Evolutionary conservation across 1,140 invertebrate species (phyloP).

Genomic region (Pantala flavescens): DNA sequence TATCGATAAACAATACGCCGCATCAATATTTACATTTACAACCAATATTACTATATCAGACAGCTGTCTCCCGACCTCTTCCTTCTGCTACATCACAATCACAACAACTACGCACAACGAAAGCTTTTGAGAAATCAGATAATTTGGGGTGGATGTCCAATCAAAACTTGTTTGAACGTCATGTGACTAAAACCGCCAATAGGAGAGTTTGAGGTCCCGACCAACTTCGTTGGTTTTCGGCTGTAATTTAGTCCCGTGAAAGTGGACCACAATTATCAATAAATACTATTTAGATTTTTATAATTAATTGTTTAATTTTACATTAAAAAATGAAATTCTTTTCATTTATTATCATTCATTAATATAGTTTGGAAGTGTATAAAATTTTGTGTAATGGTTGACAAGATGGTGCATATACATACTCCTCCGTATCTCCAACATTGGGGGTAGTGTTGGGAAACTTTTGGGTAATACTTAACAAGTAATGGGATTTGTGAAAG

Average conservation of each 20-base stretch:
- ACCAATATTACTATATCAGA: not conserved
- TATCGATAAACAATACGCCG: conserved; percentile 1
- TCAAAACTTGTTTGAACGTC: not conserved
- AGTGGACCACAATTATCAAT: too few species aligned
- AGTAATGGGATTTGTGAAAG: not conserved
- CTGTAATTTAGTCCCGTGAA: too few species aligned
- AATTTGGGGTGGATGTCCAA: not conserved
- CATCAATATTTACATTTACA: conserved; percentile 6
- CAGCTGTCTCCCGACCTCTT: not conserved
- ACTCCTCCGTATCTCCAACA: not conserved
- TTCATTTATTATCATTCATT: not conserved
- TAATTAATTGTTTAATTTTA: not conserved
- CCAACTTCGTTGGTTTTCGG: not conserved
- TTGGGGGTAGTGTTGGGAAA: not conserved
- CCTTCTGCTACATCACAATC: conserved; percentile 8
- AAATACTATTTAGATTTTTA: not conserved
- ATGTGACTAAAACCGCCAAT: not conserved
- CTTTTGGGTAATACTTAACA: not conserved
- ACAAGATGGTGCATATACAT: not conserved
- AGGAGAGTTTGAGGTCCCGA: not conserved
- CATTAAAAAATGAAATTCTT: not conserved
- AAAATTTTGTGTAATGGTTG: not conserved
- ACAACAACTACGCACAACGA: conserved; percentile 4
- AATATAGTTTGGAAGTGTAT: not conserved
- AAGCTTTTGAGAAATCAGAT: conserved; percentile 2